These are phyloP conservation scores for Ametastegia equiseti DNA, from an alignment of 2,888 invertebrate species.

Conservation along the genomic window DNA sequence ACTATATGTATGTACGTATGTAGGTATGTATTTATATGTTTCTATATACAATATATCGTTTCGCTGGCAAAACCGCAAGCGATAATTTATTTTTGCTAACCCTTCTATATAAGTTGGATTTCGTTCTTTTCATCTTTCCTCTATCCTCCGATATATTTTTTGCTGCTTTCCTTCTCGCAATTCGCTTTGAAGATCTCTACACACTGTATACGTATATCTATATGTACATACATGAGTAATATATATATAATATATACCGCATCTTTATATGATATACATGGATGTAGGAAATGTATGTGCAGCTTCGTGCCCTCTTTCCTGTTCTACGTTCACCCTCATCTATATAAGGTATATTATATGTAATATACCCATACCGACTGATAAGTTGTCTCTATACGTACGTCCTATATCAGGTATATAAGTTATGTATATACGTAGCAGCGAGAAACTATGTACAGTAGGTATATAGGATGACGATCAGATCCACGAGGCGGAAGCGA, in stretches of 20 bases:
- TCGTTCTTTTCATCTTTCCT: slow-evolving; percentile 44
- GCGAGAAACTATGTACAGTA: background rate
- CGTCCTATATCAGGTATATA: too few species aligned
- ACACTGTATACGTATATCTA: too few species aligned
- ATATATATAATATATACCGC: background rate
- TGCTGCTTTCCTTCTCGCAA: too few species aligned
- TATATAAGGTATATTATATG: too few species aligned
- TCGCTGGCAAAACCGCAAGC: background rate
- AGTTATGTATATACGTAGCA: too few species aligned
- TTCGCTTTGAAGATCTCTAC: too few species aligned
- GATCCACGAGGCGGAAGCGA: slow-evolving; percentile 25
- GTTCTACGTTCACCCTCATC: background rate
- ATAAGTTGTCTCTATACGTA: too few species aligned
- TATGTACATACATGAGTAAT: too few species aligned
- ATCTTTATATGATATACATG: background rate
- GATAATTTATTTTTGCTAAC: background rate
- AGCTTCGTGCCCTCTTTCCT: slow-evolving; percentile 13
- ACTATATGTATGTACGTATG: too few species aligned
- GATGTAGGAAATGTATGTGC: slow-evolving; percentile 1
- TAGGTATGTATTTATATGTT: too few species aligned
- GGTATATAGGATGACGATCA: background rate
- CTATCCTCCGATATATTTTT: too few species aligned
- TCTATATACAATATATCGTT: background rate
- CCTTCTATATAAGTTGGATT: background rate
- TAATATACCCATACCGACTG: too few species aligned